Percentiles rank a stretch among this genome's conserved stretches.
These are phyloP conservation scores for Chaetodon auriga DNA, from an alignment of 2,113 vertebrate genomes.

Conservation along the genomic window DNA sequence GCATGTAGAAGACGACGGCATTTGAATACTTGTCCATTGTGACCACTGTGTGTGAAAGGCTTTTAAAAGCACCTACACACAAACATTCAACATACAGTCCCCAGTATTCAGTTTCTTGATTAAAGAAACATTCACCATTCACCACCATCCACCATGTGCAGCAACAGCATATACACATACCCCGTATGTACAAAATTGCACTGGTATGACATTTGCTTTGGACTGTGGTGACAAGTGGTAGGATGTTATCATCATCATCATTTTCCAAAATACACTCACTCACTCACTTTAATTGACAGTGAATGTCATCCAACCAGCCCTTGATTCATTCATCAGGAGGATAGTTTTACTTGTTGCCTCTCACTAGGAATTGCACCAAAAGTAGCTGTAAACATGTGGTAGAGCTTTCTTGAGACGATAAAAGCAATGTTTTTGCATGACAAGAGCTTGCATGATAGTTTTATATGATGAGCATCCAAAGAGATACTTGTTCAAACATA, in stretches of 20 bases:
- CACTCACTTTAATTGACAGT: neutral
- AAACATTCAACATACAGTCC: neutral
- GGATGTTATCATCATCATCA: neutral
- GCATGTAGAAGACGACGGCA: no score
- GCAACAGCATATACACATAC: neutral
- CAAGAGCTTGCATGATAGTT: neutral
- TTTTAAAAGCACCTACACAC: neutral
- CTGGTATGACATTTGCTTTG: neutral
- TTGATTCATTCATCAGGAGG: constrained; percentile 1
- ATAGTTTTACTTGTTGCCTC: neutral
- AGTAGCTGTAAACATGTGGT: constrained; percentile 20
- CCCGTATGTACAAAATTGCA: neutral
- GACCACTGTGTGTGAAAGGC: neutral
- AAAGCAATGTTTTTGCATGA: neutral
- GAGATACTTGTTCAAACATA: constrained; percentile 15
- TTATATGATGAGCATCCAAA: constrained; percentile 3
- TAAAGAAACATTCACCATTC: neutral
- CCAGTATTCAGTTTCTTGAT: neutral
- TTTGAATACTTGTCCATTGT: no score
- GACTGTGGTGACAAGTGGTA: neutral
- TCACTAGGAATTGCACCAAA: constrained; percentile 4
- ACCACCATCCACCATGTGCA: no score
- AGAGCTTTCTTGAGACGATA: constrained; percentile 1
- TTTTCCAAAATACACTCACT: neutral
- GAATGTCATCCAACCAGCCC: neutral